Conservation (phyloP, 2,797 vertebrate genomes). For the Poecilia wingei region DNA sequence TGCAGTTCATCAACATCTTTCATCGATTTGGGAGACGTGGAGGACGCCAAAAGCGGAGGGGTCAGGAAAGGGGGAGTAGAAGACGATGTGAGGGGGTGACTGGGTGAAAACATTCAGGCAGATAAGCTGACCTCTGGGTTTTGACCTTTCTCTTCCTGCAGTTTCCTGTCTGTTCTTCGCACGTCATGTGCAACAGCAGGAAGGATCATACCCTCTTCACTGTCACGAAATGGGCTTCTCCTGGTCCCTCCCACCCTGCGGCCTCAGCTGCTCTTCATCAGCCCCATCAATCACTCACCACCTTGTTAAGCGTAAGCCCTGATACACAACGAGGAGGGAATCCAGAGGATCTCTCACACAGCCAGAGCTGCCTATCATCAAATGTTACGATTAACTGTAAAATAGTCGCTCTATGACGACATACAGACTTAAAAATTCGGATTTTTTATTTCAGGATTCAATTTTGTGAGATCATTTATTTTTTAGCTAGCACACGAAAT, state of each 20-base stretch:
- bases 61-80: slow-evolving; percentile 31
- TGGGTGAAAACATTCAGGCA: slow-evolving; percentile 46
- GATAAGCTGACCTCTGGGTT: slow-evolving; percentile 62
- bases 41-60: slow-evolving; percentile 28
- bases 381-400: slow-evolving; percentile 24
- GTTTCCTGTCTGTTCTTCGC: slow-evolving; percentile 70
- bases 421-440: background rate
- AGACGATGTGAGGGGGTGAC: background rate
- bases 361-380: slow-evolving; percentile 39
- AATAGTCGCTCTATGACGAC: slow-evolving; percentile 12
- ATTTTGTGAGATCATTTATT: background rate
- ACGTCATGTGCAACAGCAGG: slow-evolving; percentile 64
- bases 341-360: slow-evolving; percentile 11
- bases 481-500: background rate
- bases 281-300: slow-evolving; percentile 41
- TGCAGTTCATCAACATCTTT: slow-evolving; percentile 57
- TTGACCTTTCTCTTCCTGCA: slow-evolving; percentile 54
- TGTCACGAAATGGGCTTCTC: slow-evolving; percentile 47
- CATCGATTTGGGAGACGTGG: slow-evolving; percentile 35
- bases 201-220: slow-evolving; percentile 44
- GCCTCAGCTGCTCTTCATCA: slow-evolving; percentile 48
- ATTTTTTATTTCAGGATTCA: background rate
- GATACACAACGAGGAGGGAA: slow-evolving; percentile 15
- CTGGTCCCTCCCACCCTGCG: slow-evolving; percentile 12
- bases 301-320: slow-evolving; percentile 14